Base-by-base conservation (phyloP, 2,888 invertebrate species). In the Nemotelus pantherinus region DNA sequence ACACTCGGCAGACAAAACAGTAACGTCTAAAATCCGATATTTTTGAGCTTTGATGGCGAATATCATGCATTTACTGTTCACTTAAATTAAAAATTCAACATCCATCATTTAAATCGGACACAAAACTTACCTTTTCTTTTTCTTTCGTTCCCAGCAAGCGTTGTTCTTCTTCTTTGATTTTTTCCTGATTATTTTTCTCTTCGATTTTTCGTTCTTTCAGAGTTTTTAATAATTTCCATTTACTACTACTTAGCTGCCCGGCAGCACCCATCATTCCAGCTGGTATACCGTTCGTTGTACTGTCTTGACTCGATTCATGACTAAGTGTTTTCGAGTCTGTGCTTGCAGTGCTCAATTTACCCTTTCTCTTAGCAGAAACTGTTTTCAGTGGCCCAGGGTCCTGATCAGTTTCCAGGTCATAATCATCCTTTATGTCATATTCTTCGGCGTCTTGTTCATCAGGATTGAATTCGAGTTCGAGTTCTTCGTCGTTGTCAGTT, bases 171-270 rank as follows among this genome's bases (percentile, higher is more conserved):
- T 91, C 91, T 76, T 89, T 90, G 72, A 90, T 90, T 80, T 92
- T 91, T 78, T 92, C 93, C 79, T 91, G 90, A 83, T 92, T 92
- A 83, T 89, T 90, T 85, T 93, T 94, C 83, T 96, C 95, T 86
- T 96, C 96, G 2, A 95, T 94, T 88, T 96, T 96, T 79, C 94
- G 90, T 83, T 96, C 96, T 85, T 96, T 96, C 47, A 96, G 87
- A 1, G 96, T 95, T 87, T 96, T 96, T 2, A 96, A 87, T 64
- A 96, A 89, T 85, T 96, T 96, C 96, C 96, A 96, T 86, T 95
- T 95, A 84, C 95, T 95, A 84, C 95, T 95, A 6, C 94, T 93
- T 74, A 92, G 89, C 25, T 60, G 25, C 0, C 60, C 60, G 47
- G 57, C 57, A 9, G 53, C 70, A 39, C 55, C n/a, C 10, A n/a